These are phyloP conservation scores for Clarias fuscus DNA, from an alignment of 2,797 vertebrate species.

Conservation along the genomic window DNA sequence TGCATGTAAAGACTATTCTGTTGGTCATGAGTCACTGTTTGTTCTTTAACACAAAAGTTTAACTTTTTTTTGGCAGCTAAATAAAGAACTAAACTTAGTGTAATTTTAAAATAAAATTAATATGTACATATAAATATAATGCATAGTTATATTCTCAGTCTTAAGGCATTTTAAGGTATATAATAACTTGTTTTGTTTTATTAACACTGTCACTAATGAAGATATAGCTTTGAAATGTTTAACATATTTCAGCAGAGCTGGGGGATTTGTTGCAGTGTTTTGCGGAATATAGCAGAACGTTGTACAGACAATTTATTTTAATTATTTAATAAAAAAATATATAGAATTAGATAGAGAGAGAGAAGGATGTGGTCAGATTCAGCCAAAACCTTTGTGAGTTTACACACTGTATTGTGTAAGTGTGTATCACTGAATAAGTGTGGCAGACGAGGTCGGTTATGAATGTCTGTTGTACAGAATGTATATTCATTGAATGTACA, in stretches of 20 bases:
- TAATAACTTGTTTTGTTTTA: neutral
- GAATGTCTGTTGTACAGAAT: slow-evolving; percentile 48
- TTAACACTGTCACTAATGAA: neutral
- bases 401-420: neutral
- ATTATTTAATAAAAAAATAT: no score
- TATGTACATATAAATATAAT: neutral
- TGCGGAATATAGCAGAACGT: neutral
- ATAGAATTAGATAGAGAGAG: neutral
- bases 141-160: neutral
- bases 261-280: neutral
- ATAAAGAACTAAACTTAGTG: neutral
- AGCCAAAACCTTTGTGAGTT: slow-evolving; percentile 14
- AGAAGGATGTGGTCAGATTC: neutral
- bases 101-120: no score
- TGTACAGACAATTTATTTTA: neutral
- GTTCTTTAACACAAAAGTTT: neutral
- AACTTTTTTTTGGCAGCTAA: neutral
- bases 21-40: neutral
- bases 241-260: slow-evolving; percentile 1
- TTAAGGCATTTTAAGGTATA: neutral
- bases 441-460: neutral
- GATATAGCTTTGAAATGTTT: neutral
- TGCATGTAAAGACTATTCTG: neutral
- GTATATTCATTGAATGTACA: slow-evolving; percentile 42
- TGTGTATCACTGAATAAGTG: slow-evolving; percentile 5